Conservation (phyloP, 2,888 invertebrate genomes). For the Microchrysa polita region DNA sequence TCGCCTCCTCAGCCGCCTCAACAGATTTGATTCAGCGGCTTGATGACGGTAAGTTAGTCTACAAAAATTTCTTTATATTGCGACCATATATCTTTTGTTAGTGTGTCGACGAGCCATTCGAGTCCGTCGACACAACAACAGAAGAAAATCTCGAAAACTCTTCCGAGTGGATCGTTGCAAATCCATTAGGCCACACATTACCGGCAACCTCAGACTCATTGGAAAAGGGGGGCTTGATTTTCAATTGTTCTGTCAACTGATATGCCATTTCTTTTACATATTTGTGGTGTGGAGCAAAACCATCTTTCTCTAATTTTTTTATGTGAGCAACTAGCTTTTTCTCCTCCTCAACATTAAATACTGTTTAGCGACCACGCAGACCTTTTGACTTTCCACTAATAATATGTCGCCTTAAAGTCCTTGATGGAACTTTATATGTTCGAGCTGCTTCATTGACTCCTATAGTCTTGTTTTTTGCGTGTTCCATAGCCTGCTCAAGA, state of each 20-base stretch:
- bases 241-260: slow-evolving; percentile 52
- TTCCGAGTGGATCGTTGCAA: too few relatives aligned
- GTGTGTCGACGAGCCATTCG: too few relatives aligned
- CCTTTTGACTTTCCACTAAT: slow-evolving; percentile 30
- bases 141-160: too few relatives aligned
- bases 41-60: too few relatives aligned
- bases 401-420: slow-evolving; percentile 20
- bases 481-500: not conserved
- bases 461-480: not conserved
- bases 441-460: slow-evolving; percentile 25
- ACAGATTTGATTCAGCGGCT: too few relatives aligned
- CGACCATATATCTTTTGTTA: too few relatives aligned
- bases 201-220: slow-evolving; percentile 5
- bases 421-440: slow-evolving; percentile 17
- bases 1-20: too few relatives aligned
- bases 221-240: slow-evolving; percentile 4
- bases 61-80: too few relatives aligned
- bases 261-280: slow-evolving; percentile 53
- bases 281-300: slow-evolving; percentile 52
- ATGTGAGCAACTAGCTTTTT: slow-evolving; percentile 50
- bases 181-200: slow-evolving; percentile 5
- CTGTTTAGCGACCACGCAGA: slow-evolving; percentile 40
- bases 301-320: slow-evolving; percentile 51
- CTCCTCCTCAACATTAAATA: slow-evolving; percentile 45
- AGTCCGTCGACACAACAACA: too few relatives aligned